Base-by-base conservation (phyloP, 1,140 invertebrate genomes). In the Trichonephila inaurata region DNA sequence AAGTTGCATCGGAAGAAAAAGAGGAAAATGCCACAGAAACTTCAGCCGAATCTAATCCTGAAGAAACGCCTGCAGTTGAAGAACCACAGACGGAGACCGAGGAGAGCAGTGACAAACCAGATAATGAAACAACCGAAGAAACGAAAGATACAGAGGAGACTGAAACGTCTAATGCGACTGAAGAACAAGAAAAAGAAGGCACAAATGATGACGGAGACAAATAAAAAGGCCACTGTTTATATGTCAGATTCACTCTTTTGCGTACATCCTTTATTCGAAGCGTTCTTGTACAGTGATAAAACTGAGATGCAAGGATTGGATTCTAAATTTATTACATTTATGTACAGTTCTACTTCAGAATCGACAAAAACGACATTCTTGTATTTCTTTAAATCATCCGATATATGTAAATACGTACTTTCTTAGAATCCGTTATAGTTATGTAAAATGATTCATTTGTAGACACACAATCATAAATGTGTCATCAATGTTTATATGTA, bases 151-250 rank as follows among this genome's bases (percentile, higher is more conserved):
- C 3, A 14, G 62, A 87, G 19, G 85, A 87, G 12, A 33, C 58
- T 1, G 64, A 89, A 14, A 12, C 19, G 8, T 4, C 82, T 21
- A 18, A 18, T 28, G 51, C 60, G 24, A 28, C 83, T 28, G 83
- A 86, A 14, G 60, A 83, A 10, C 8, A 60, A 6, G 87, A 89
- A 69, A 89, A 89, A 18, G 87, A 72, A 66, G 24, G 61, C 10
- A 28, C 87, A 19, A 40, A 7, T 58, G 81, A 87, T 61, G 85
- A 87, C 1, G 51, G 24, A 24, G 21, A 24, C 14, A 87, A 87
- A 19, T 24, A 77, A 77, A 33, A 24, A 6, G 10, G 24, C 69
- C 33, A 40, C 33, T 18, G 4, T 8, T 18, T 16, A 16, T 7
- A 33, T 33, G 28, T 33, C 18, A 16, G 12, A 28, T 77, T 33